A percentile compares a stretch with the other conserved stretches of the same genome.
Evolutionary conservation across 2,113 vertebrate species (phyloP).

Genomic region (Archocentrus centrarchus): DNA sequence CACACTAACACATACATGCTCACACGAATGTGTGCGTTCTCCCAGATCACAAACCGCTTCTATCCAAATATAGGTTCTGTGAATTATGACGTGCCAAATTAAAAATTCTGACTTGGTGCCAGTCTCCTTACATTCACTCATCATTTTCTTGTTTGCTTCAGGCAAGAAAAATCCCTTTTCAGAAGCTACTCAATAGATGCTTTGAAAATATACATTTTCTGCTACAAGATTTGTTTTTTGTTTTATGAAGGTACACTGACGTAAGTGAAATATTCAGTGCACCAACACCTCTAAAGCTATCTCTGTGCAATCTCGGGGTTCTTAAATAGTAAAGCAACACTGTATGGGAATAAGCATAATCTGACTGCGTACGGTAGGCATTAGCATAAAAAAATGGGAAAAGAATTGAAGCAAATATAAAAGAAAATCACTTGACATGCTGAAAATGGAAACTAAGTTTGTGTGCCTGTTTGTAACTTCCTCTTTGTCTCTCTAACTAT

Average conservation of each 20-base stretch:
- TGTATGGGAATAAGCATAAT: neutral
- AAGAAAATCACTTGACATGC: constrained; percentile 16
- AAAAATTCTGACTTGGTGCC: neutral
- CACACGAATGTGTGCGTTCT: neutral
- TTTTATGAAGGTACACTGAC: neutral
- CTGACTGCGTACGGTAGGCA: neutral
- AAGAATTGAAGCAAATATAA: neutral
- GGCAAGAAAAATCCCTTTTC: neutral
- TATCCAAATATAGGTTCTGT: constrained; percentile 14
- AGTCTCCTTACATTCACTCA: neutral
- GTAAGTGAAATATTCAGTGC: neutral
- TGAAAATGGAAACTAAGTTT: constrained; percentile 8
- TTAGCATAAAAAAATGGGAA: neutral
- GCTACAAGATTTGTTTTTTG: neutral
- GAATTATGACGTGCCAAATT: neutral
- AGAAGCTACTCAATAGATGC: neutral
- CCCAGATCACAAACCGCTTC: neutral
- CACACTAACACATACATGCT: neutral
- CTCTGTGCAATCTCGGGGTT: neutral
- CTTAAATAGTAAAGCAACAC: neutral
- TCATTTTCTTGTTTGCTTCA: constrained; percentile 1
- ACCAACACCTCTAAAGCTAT: neutral
- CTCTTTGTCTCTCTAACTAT: neutral
- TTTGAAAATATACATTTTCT: neutral
- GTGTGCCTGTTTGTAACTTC: neutral